Evolutionary conservation across 2,888 invertebrate genomes (phyloP).

Genomic region (Boloria euphrosyne): DNA sequence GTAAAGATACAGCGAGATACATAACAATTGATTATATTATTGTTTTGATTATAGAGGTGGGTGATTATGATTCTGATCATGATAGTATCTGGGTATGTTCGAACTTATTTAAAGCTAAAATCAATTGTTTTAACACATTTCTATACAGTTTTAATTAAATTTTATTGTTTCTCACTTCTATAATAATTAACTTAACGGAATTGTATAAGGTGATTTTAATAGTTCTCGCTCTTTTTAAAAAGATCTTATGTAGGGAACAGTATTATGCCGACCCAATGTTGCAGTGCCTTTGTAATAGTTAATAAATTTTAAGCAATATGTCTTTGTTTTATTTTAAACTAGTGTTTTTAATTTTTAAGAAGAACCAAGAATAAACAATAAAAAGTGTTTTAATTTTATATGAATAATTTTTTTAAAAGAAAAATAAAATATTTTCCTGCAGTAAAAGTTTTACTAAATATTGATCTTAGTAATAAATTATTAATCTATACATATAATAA

Average conservation of each 20-base stretch:
- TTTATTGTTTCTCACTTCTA: slow-evolving; percentile 3
- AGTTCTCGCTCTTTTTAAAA: not conserved
- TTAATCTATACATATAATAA: no score
- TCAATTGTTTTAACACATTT: not conserved
- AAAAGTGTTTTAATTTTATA: no score
- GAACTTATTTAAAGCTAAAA: not conserved
- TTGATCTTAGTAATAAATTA: no score
- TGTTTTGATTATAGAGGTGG: slow-evolving; percentile 13
- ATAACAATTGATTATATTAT: slow-evolving; percentile 3
- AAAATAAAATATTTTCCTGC: no score
- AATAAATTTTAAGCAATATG: slow-evolving; percentile 58
- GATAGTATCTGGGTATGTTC: not conserved
- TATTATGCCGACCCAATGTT: slow-evolving; percentile 48
- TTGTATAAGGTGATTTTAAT: not conserved
- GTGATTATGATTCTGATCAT: not conserved
- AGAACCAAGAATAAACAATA: no score
- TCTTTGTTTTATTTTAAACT: slow-evolving; percentile 37
- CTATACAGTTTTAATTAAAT: not conserved
- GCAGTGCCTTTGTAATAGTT: slow-evolving; percentile 74
- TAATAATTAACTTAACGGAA: not conserved
- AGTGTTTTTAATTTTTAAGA: no score
- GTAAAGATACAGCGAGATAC: not conserved
- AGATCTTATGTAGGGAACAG: slow-evolving; percentile 4
- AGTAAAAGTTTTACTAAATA: no score
- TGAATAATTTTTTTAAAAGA: no score